Conservation (phyloP, 2,888 invertebrate genomes). For the Adelognathus sp. region DNA sequence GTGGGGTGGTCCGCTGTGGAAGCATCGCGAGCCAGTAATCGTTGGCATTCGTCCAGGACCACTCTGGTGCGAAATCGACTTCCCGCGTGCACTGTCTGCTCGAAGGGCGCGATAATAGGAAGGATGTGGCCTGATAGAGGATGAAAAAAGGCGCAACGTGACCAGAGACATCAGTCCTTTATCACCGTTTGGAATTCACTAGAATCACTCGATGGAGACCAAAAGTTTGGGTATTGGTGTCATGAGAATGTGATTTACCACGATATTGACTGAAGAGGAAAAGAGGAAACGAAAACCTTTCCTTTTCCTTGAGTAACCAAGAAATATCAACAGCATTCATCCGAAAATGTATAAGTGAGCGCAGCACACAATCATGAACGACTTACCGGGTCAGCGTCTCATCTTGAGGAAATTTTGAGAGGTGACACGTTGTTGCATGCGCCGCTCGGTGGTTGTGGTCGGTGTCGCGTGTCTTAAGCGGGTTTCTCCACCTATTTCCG, state of each 20-base stretch:
- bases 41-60: constrained; percentile 56
- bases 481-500: neutral
- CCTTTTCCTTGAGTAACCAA: neutral
- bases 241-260: neutral
- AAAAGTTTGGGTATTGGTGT: neutral
- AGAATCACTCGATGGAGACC: neutral
- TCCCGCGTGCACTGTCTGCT: constrained; percentile 42
- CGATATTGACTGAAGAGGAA: neutral
- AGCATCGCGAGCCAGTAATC: constrained; percentile 35
- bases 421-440: neutral
- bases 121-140: neutral
- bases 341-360: neutral
- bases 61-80: constrained; percentile 50
- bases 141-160: neutral
- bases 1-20: constrained; percentile 28
- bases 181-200: constrained; percentile 13
- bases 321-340: neutral
- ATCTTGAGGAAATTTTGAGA: neutral
- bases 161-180: neutral
- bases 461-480: neutral
- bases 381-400: constrained; percentile 27
- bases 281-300: neutral
- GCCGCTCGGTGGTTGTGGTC: neutral
- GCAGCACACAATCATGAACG: neutral
- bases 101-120: constrained; percentile 37